Conservation (phyloP, 2,888 invertebrate genomes). For the Agrochola litura region DNA sequence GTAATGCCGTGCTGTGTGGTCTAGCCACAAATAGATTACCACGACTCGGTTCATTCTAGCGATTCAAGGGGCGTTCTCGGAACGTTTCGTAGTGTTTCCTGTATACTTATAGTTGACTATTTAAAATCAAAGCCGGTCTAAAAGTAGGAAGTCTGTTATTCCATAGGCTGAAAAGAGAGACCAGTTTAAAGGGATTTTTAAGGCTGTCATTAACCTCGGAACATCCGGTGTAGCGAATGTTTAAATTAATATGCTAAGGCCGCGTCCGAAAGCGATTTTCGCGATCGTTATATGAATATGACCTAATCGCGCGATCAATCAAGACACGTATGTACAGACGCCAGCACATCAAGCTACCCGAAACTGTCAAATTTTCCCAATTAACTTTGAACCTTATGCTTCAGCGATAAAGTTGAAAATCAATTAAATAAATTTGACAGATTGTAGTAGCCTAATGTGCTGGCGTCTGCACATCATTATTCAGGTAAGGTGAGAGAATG, state of each 20-base stretch:
- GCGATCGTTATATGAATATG: neutral
- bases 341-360: no score
- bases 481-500: neutral
- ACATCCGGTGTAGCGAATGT: neutral
- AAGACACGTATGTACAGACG: neutral
- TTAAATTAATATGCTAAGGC: neutral
- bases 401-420: no score
- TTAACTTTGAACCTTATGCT: no score
- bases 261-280: neutral
- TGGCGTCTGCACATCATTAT: no score
- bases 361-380: no score
- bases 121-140: neutral
- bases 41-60: slow-evolving; percentile 26
- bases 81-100: slow-evolving; percentile 34
- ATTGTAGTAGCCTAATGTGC: no score
- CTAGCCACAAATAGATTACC: slow-evolving; percentile 47
- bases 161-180: neutral
- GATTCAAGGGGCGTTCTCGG: slow-evolving; percentile 45
- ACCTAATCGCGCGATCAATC: neutral
- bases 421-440: no score
- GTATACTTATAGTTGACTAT: slow-evolving; percentile 11
- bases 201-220: neutral
- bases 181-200: neutral
- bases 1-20: slow-evolving; percentile 49
- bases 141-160: neutral